Evolutionary conservation across 2,888 invertebrate species (phyloP), one percentile per base, ranked within the genome.

Genomic region (Sarcophaga carnaria): DNA sequence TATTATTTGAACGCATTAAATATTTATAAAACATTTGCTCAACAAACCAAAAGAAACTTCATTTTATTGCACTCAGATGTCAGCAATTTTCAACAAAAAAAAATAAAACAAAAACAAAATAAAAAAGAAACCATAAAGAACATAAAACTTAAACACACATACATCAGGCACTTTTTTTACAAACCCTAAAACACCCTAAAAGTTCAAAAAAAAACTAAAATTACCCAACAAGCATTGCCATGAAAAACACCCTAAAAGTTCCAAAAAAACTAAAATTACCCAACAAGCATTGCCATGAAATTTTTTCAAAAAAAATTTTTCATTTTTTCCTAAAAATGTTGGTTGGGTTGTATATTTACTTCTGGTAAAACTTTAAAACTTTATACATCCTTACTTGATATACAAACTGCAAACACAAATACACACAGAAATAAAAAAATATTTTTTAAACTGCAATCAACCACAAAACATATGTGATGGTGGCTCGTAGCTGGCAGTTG

Each of bases 21-120:
- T 83, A 83, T 83, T 86, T 86, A 86, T 75, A 75, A 87, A 87
- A 80, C 64, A 80, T 80, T 71, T 84, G 80, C 49, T 80, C 49
- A 84, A 76, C 75, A 84, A 84, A 84, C 80, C 70, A 76, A 27
- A 80, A 64, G 59, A 75, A 80, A 80, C 59, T 71, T 59, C 45
- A 25, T 37, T 75, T 81, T 85, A 81, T 81, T 69, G n/a, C 47
- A 62, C 27, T 69, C 22, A 80, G 17, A 80, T 76, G 64, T 83
- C 83, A 79, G 83, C 83, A 81, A 49, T 62, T 76, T 85, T 71
- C 37, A 66, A 63, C 67, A 62, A 6, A 17, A 8, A 6, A 62
- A 63, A 11, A 20, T 64, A 47, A 22, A 67, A 67, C n/a, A 25
- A 25, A 77, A 64, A 67, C 45, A 66, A 25, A 67, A 11, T 22